phyloP scores from a whole-genome alignment of 2,888 invertebrate genomes.

The Drosophila ezoana region DNA sequence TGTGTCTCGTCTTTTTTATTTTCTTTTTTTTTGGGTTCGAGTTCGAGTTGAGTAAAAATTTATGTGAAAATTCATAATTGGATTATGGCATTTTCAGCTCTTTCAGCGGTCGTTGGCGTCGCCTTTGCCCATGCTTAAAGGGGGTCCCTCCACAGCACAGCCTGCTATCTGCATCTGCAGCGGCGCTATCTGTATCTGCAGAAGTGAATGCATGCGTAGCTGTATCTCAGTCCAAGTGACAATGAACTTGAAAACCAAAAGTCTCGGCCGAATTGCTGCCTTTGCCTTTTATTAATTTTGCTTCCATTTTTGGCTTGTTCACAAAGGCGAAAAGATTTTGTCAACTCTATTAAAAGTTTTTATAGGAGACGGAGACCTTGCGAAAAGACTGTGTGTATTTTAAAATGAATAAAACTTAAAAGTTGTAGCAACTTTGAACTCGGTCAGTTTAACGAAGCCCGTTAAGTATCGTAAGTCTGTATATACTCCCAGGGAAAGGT shows the following conservation, averaged over 20 bases:
- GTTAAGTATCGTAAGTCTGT: no score
- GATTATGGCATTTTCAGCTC: constrained; percentile 77
- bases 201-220: constrained; percentile 1
- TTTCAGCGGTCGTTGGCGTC: constrained; percentile 68
- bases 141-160: constrained; percentile 46
- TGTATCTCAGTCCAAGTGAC: constrained; percentile 52
- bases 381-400: no score
- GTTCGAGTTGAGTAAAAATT: constrained; percentile 67
- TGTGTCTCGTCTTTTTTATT: constrained; percentile 11
- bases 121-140: constrained; percentile 47
- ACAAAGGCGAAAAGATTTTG: neutral
- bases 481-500: no score
- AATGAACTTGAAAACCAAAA: constrained; percentile 73
- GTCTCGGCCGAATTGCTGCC: constrained; percentile 9
- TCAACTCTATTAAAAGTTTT: neutral
- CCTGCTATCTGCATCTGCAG: constrained; percentile 9
- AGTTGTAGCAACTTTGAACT: no score
- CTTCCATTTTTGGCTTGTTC: neutral
- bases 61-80: constrained; percentile 80
- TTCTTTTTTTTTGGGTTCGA: constrained; percentile 18
- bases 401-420: no score
- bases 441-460: no score
- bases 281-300: neutral
- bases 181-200: constrained; percentile 13
- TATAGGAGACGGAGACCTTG: neutral